These are phyloP conservation scores for Berghia stephanieae DNA, from an alignment of 1,140 invertebrate genomes.

Conservation along the genomic window DNA sequence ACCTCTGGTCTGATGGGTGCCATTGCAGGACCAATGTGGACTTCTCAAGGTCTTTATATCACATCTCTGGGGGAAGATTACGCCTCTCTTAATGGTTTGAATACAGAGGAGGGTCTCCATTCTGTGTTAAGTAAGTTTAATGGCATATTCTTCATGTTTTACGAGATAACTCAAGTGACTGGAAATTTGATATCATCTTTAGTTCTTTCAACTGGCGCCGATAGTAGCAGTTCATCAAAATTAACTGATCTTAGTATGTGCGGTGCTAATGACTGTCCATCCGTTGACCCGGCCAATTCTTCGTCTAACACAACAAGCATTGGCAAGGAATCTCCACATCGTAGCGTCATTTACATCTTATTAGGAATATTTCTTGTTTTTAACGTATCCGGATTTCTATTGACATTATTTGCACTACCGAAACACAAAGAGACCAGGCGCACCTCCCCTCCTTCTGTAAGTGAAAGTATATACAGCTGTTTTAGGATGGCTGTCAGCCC, in stretches of 20 bases:
- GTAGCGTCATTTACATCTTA: conserved; percentile 46
- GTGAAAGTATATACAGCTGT: conserved; percentile 19
- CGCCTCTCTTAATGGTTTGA: conserved; percentile 16
- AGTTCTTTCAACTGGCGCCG: conserved; percentile 36
- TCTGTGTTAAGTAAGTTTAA: conserved; percentile 47
- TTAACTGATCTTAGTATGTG: conserved; percentile 22
- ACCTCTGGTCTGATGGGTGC: conserved; percentile 41
- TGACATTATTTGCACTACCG: conserved; percentile 44
- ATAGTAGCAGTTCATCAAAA: conserved; percentile 9
- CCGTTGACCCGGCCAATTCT: no score
- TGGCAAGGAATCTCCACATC: conserved; percentile 37
- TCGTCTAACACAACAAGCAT: not conserved
- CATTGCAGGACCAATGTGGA: conserved; percentile 44
- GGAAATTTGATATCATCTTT: conserved; percentile 52
- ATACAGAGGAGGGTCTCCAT: conserved; percentile 28
- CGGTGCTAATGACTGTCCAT: conserved; percentile 24
- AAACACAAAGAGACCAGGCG: conserved; percentile 30
- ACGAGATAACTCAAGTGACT: conserved; percentile 45
- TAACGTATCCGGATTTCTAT: conserved; percentile 44
- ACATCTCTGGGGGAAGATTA: conserved; percentile 34
- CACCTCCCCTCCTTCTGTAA: not conserved
- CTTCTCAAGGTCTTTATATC: conserved; percentile 47
- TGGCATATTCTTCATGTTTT: conserved; percentile 49
- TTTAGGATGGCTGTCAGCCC: conserved; percentile 26
- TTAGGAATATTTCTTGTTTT: conserved; percentile 48